Percentiles rank a stretch among this genome's conserved stretches.
Conservation (phyloP, 2,113 vertebrate species). For the Clarias magur region DNA sequence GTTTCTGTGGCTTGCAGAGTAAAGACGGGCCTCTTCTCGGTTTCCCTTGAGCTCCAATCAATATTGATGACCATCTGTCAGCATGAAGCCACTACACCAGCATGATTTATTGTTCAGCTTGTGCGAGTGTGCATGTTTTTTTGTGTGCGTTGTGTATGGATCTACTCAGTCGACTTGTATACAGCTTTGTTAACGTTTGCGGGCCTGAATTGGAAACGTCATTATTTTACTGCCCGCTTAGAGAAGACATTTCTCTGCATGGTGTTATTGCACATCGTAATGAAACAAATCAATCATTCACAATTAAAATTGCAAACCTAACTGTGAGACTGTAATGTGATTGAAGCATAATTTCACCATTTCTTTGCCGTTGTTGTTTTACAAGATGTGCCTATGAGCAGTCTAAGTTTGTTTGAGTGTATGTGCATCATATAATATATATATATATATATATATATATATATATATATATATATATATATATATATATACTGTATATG, state of each 20-base stretch:
- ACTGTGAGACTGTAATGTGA: neutral
- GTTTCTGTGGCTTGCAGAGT: slow-evolving; percentile 15
- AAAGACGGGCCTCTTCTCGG: neutral
- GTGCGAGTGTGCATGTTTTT: neutral
- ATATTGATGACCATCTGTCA: slow-evolving; percentile 51
- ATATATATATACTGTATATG: neutral
- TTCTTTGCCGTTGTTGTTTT: neutral
- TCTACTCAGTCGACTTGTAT: neutral
- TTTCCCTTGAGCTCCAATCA: slow-evolving; percentile 42
- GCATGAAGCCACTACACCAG: slow-evolving; percentile 21
- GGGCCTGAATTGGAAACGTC: neutral
- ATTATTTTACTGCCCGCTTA: neutral
- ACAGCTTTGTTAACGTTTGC: neutral
- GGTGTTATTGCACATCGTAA: neutral
- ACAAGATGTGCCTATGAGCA: neutral
- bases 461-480: too few relatives aligned
- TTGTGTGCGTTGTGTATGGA: neutral
- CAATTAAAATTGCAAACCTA: neutral
- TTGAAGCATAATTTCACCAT: neutral
- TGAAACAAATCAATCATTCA: slow-evolving; percentile 28
- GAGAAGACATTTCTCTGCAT: neutral
- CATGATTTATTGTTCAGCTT: slow-evolving; percentile 35
- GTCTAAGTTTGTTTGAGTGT: neutral
- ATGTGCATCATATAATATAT: neutral
- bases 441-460: too few relatives aligned